Percentiles rank a stretch among this genome's conserved stretches.
Evolutionary conservation across 2,113 vertebrate genomes (phyloP).

Genomic region (Calidris pugnax): DNA sequence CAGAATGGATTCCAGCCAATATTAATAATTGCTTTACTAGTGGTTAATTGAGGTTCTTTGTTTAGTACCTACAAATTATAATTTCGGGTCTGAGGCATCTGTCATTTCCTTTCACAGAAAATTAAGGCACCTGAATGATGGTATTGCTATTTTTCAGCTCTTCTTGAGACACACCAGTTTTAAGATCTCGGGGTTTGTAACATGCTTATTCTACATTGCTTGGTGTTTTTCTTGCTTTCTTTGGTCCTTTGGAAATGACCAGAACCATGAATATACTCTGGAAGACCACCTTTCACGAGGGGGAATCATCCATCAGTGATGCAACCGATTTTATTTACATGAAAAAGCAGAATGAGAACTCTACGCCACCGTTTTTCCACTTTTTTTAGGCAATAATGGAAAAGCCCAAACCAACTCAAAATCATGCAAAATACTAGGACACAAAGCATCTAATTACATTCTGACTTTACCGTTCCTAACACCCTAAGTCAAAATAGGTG

Average conservation of each 20-base stretch:
- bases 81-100: slow-evolving; percentile 6
- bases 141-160: background rate
- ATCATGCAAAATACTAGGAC: background rate
- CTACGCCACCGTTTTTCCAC: background rate
- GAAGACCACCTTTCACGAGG: background rate
- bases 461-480: background rate
- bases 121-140: background rate
- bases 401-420: background rate
- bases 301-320: accelerated
- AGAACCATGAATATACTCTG: background rate
- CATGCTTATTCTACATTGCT: background rate
- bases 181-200: background rate
- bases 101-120: background rate
- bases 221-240: background rate
- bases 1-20: slow-evolving; percentile 42
- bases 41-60: slow-evolving; percentile 45
- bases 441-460: background rate
- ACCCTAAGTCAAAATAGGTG: background rate
- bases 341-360: background rate
- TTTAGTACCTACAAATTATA: slow-evolving; percentile 7
- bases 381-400: background rate
- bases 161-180: background rate
- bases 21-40: slow-evolving; percentile 53
- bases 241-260: background rate
- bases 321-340: background rate